Evolutionary conservation across 2,113 vertebrate genomes (phyloP), one percentile per base, ranked within the genome.

Genomic region (Onychorhynchus coronatus): DNA sequence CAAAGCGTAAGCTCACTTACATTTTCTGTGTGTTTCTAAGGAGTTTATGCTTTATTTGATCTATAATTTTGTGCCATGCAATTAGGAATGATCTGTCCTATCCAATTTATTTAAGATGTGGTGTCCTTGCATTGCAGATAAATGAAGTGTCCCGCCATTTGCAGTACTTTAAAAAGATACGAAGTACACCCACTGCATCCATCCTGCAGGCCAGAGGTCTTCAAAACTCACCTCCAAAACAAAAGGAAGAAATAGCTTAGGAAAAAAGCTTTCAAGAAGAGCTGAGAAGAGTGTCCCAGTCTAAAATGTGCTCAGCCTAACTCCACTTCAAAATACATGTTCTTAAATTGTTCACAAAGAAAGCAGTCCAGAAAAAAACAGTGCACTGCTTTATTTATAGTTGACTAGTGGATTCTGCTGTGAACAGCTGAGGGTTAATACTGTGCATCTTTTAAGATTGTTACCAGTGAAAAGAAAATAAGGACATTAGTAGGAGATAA

Each of bases 401-500:
- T 18, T 70, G 49, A 39, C 49, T 56, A 59, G 15, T 33, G 19
- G 23, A 87, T 70, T 73, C n/a, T 76, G 7, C 17, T 66, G 11
- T 35, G 55, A 93, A 88, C 53, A 93, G 24, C 56, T 77, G 52
- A 82, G 63, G 49, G 67, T 83, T 95, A 94, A 93, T n/a, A 88
- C 20, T 18, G 12, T 66, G 30, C n/a, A 35, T 44, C 42, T 86
- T 86, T 85, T 76, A 62, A 39, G 35, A 52, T 0, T 70, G 30
- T 30, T 85, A 73, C 62, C 72, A 90, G 11, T 88, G 78, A 94
- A 91, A 94, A 90, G 58, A 91, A 96, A 95, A 93, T 83, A 93
- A 93, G 55, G 67, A 59, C 75, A 75, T 92, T 94, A 90, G 21
- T 46, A 66, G 55, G 75, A 88, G 59, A 91, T 83, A 88, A 90